These are phyloP conservation scores for Drosophila mayaguana DNA, from an alignment of 2,888 invertebrate species.

Conservation along the genomic window DNA sequence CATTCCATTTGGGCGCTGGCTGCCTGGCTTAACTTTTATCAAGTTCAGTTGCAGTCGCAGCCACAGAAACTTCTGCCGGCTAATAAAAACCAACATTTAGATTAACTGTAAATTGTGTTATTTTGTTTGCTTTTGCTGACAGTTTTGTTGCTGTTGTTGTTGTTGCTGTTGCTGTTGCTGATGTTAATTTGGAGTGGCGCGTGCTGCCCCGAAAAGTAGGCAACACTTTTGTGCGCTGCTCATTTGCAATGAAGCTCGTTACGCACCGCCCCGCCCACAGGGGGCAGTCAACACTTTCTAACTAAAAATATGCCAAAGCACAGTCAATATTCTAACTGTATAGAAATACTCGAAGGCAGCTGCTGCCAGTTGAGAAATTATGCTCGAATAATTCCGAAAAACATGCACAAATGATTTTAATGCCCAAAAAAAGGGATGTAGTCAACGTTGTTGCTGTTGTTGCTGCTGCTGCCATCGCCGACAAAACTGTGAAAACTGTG, in stretches of 20 bases:
- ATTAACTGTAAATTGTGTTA: conserved; percentile 80
- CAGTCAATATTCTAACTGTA: conserved; percentile 51
- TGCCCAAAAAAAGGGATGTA: conserved; percentile 33
- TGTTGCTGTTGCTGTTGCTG: conserved; percentile 22
- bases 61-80: conserved; percentile 66
- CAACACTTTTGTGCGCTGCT: conserved; percentile 66
- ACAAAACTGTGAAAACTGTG: conserved; percentile 16
- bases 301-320: conserved; percentile 51
- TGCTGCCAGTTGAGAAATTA: conserved; percentile 71
- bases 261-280: conserved; percentile 24
- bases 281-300: conserved; percentile 55
- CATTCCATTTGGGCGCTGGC: conserved; percentile 3
- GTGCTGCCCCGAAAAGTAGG: conserved; percentile 69
- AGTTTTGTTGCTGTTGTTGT: conserved; percentile 30
- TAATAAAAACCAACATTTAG: conserved; percentile 79
- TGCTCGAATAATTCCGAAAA: conserved; percentile 76
- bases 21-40: conserved; percentile 67
- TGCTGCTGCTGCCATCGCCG: conserved; percentile 1
- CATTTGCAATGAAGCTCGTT: conserved; percentile 27
- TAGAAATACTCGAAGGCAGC: conserved; percentile 43
- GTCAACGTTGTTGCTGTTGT: background rate
- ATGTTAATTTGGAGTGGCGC: conserved; percentile 67
- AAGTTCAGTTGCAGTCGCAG: conserved; percentile 73
- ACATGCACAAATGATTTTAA: conserved; percentile 68
- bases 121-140: conserved; percentile 70